Evolutionary conservation across 1,140 invertebrate genomes (phyloP).

Genomic region (Brachionus asplanchnoidis): DNA sequence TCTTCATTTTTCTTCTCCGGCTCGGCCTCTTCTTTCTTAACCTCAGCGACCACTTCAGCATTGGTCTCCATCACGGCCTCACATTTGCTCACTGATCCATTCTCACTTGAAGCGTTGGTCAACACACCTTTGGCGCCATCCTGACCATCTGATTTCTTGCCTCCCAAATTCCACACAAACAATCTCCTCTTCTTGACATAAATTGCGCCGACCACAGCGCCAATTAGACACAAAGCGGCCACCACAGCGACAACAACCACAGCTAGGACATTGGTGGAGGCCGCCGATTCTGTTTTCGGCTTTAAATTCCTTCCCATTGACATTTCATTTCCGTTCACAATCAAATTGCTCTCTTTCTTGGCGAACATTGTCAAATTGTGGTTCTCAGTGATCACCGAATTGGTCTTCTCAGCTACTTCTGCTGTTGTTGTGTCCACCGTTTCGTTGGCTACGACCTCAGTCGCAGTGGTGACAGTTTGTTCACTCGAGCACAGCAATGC

Average conservation of each 20-base stretch:
- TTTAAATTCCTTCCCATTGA: neutral
- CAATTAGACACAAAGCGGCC: neutral
- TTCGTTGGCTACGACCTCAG: neutral
- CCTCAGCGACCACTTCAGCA: neutral
- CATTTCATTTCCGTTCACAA: neutral
- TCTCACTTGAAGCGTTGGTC: conserved; percentile 28
- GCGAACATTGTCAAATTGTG: conserved; percentile 5
- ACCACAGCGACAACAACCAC: neutral
- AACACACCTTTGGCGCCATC: conserved; percentile 34
- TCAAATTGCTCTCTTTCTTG: neutral
- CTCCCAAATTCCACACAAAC: conserved; percentile 8
- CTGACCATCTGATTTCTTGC: neutral
- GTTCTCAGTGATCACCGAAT: neutral
- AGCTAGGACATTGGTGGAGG: neutral
- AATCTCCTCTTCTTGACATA: conserved; percentile 20
- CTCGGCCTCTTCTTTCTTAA: neutral
- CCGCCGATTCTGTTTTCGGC: neutral
- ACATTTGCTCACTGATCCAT: neutral
- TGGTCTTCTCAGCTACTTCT: neutral
- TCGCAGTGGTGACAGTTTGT: neutral
- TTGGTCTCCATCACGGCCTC: neutral
- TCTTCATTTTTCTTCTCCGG: neutral
- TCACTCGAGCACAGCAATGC: neutral
- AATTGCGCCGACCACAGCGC: neutral
- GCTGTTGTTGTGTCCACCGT: neutral